Conservation (phyloP, 1,140 invertebrate genomes). For the Drosophila quadrilineata region DNA sequence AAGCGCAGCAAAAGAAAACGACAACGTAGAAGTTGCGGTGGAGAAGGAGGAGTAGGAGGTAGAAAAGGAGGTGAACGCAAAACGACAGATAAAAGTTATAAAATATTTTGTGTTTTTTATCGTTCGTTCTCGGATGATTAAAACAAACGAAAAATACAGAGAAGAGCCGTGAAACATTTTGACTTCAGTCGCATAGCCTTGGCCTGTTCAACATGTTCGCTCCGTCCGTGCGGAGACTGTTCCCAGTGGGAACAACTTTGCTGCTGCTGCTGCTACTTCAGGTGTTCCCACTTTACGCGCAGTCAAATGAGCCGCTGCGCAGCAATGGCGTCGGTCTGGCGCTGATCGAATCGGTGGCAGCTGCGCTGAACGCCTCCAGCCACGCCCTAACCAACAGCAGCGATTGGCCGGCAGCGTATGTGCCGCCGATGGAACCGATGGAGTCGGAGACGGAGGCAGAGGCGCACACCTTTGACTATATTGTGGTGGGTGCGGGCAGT, state of each 20-base stretch:
- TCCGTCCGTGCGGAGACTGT: not conserved
- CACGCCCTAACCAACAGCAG: constrained; percentile 82
- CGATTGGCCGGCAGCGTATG: constrained; percentile 81
- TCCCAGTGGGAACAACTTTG: not conserved
- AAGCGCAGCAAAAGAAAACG: not conserved
- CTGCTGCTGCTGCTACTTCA: not conserved
- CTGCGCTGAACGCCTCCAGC: constrained; percentile 82
- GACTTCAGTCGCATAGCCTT: not conserved
- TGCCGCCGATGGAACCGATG: constrained; percentile 72
- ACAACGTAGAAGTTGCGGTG: not conserved
- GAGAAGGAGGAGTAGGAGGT: not conserved
- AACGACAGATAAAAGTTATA: constrained; percentile 10
- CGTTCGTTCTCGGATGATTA: constrained; percentile 1
- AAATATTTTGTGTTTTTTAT: constrained; percentile 8
- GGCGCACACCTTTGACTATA: constrained; percentile 81
- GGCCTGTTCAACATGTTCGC: constrained; percentile 21
- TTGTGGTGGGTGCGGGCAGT: constrained; percentile 84
- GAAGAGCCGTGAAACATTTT: not conserved
- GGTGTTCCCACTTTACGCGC: not conserved
- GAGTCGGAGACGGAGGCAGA: constrained; percentile 13
- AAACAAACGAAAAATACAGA: not conserved
- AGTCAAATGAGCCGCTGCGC: not conserved
- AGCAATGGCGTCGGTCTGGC: constrained; percentile 80
- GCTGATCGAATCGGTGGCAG: constrained; percentile 82
- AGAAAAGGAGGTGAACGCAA: not conserved